Evolutionary conservation across 1,140 invertebrate species (phyloP).

Genomic region (Danaus melanippus): DNA sequence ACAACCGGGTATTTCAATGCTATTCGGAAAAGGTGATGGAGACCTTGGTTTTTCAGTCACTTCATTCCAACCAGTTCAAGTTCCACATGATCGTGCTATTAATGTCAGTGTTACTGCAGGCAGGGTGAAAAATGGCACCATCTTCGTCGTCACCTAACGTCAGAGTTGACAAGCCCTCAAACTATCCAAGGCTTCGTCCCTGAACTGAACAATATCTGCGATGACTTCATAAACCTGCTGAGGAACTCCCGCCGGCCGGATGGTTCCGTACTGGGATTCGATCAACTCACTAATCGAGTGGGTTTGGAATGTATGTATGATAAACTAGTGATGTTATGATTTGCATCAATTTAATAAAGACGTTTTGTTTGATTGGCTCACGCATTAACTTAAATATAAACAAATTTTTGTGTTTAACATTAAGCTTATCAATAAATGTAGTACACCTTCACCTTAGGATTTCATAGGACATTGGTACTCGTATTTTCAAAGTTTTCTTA

Average conservation of each 20-base stretch:
- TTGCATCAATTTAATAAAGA: no score
- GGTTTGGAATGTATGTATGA: conserved; percentile 83
- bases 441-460: no score
- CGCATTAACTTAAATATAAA: no score
- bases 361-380: no score
- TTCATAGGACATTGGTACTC: no score
- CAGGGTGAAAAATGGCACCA: conserved; percentile 87
- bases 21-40: no score
- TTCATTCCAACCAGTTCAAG: no score
- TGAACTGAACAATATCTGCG: conserved; percentile 81
- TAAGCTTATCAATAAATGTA: no score
- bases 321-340: neutral
- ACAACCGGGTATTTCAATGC: no score
- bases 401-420: no score
- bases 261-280: conserved; percentile 75
- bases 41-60: no score
- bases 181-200: conserved; percentile 85
- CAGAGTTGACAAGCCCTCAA: conserved; percentile 82
- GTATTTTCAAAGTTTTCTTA: no score
- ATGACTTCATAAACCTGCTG: conserved; percentile 84
- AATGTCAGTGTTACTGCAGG: conserved; percentile 54
- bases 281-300: conserved; percentile 82
- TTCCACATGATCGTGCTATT: neutral
- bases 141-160: conserved; percentile 81
- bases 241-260: conserved; percentile 66